Percentiles rank a stretch among this genome's conserved stretches.
Evolutionary conservation across 2,888 invertebrate species (phyloP).

Genomic region (Lamellibrachia satsuma): DNA sequence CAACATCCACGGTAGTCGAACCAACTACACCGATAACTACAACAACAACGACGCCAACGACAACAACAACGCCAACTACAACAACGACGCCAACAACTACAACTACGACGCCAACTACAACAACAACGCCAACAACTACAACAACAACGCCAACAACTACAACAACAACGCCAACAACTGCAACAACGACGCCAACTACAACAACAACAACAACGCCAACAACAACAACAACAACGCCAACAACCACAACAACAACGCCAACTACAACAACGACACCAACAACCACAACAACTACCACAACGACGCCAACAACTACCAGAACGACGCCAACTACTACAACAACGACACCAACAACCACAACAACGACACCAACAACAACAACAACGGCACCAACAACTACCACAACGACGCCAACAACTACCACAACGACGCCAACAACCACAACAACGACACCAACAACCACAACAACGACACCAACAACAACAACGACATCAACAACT

Average conservation of each 20-base stretch:
- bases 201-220: slow-evolving; percentile 23
- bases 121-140: background rate
- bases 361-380: background rate
- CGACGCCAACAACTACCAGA: background rate
- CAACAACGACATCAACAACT: background rate
- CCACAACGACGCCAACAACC: background rate
- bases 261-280: background rate
- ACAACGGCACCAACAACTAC: background rate
- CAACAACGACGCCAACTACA: slow-evolving; percentile 25
- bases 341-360: background rate
- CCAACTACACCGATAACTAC: slow-evolving; percentile 19
- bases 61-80: slow-evolving; percentile 21
- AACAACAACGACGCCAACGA: slow-evolving; percentile 21
- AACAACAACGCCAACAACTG: slow-evolving; percentile 17
- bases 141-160: background rate
- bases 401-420: background rate
- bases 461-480: background rate
- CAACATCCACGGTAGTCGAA: slow-evolving; percentile 20
- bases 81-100: slow-evolving; percentile 18
- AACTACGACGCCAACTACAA: slow-evolving; percentile 17
- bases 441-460: background rate
- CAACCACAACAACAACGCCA: background rate
- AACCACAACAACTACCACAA: background rate
- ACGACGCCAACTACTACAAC: background rate
- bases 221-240: background rate